These are phyloP conservation scores for Decapterus maruadsi DNA, from an alignment of 2,797 vertebrate species.

Conservation along the genomic window DNA sequence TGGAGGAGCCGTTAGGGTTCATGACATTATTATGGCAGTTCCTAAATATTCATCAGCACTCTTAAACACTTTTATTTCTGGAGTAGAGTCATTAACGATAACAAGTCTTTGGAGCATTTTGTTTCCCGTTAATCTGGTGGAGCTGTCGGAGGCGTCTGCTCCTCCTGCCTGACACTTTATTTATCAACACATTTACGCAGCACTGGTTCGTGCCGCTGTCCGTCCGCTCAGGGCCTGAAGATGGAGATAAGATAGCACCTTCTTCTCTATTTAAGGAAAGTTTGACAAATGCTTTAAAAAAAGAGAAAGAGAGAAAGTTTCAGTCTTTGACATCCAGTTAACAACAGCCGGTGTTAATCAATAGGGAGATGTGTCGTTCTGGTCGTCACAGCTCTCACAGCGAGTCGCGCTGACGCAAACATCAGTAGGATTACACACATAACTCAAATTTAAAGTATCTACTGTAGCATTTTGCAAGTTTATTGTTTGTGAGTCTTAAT, in stretches of 20 bases:
- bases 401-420: conserved; percentile 1
- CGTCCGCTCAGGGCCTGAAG: conserved; percentile 27
- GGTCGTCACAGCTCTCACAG: background rate
- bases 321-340: conserved; percentile 3
- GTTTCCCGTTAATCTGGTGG: conserved; percentile 29
- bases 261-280: background rate
- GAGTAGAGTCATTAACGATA: background rate
- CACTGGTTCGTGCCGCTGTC: background rate
- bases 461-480: too few relatives aligned
- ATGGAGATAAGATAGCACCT: conserved; percentile 53
- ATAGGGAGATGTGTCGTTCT: background rate
- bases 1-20: conserved; percentile 6
- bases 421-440: background rate
- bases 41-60: conserved; percentile 9
- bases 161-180: background rate
- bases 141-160: conserved; percentile 12
- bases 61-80: conserved; percentile 1
- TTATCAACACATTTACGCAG: conserved; percentile 2
- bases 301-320: background rate
- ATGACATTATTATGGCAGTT: conserved; percentile 28
- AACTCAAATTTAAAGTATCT: too few relatives aligned
- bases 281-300: conserved; percentile 1
- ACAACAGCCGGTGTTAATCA: background rate
- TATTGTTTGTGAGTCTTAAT: too few relatives aligned
- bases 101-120: background rate